Evolutionary conservation across 2,797 vertebrate species (phyloP).

Genomic region (Enteromius anoplus): DNA sequence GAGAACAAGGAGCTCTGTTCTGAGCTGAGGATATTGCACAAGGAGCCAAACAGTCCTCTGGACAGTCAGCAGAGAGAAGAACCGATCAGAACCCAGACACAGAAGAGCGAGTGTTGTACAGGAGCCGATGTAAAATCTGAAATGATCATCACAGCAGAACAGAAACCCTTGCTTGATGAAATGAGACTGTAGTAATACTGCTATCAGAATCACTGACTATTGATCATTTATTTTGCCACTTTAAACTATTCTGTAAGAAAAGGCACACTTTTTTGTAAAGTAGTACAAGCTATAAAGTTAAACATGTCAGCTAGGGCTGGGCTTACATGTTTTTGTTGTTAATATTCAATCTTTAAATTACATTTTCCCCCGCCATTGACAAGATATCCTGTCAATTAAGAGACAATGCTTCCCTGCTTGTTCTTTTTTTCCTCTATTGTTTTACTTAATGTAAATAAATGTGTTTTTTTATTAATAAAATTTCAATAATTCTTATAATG

Average conservation of each 20-base stretch:
- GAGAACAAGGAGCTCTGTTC: slow-evolving; percentile 36
- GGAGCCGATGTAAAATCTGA: background rate
- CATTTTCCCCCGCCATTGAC: too few species aligned
- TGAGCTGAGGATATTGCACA: slow-evolving; percentile 38
- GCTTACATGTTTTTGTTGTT: background rate
- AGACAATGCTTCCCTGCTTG: too few species aligned
- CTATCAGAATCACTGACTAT: background rate
- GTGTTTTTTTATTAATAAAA: too few species aligned
- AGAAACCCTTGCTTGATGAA: background rate
- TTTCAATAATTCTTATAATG: too few species aligned
- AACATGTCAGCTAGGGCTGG: background rate
- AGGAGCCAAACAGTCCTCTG: background rate
- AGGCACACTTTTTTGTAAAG: background rate
- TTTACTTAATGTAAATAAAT: too few species aligned
- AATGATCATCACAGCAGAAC: background rate
- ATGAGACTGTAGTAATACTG: background rate
- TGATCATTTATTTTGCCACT: background rate
- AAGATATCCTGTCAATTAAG: too few species aligned
- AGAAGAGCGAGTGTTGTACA: background rate
- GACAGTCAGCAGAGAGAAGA: background rate
- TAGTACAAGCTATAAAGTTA: background rate
- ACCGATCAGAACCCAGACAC: background rate
- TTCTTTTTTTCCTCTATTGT: too few species aligned
- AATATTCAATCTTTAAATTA: background rate
- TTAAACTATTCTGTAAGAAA: too few species aligned